Base-by-base conservation (phyloP, 1,140 invertebrate species). In the Nautilus pompilius region DNA sequence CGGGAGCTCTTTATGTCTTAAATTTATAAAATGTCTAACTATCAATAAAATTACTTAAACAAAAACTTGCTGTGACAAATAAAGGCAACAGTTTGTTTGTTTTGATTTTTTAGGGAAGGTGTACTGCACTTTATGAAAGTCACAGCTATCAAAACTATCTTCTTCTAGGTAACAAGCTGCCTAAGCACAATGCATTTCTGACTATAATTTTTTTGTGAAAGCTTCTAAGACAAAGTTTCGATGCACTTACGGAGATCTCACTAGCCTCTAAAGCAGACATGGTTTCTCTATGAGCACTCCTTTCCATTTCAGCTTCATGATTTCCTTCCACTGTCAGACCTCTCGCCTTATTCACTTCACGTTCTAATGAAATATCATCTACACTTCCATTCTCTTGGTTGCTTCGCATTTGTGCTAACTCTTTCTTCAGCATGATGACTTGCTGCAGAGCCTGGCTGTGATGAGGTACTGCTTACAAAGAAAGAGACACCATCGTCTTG, bases 371-470 rank as follows among this genome's bases (percentile, higher is more conserved):
- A 15, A 76, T 60, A 10, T 73, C 66, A 10, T 64, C 62, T 49
- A 80, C 74, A 57, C 79, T 75, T 1, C 72, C 68, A 13, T 78
- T 57, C 8, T 76, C 74, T 63, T 80, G 75, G 62, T 75, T 77
- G 30, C 76, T 75, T 45, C 76, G 67, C 66, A 82, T 74, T 65
- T 82, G 80, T 6, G 80, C 81, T 32, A 83, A 62, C 61, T 83
- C 80, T 62, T 78, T 82, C 73, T 82, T 82, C 24, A 82, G 66
- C 33, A 77, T 60, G 24, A 78, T 69, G 22, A 82, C 79, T 59
- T 82, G 79, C 24, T 82, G 80, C 29, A 82, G 59, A 8, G 79
- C 79, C 60, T 80, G 75, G 61, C 81, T 77, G 26, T 77, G 71
- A 41, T 72, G 75, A 22, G 79, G 75, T 54, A 81, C 78, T 80